Base-by-base conservation (phyloP, 2,888 invertebrate species). In the Pheosia tremula region DNA sequence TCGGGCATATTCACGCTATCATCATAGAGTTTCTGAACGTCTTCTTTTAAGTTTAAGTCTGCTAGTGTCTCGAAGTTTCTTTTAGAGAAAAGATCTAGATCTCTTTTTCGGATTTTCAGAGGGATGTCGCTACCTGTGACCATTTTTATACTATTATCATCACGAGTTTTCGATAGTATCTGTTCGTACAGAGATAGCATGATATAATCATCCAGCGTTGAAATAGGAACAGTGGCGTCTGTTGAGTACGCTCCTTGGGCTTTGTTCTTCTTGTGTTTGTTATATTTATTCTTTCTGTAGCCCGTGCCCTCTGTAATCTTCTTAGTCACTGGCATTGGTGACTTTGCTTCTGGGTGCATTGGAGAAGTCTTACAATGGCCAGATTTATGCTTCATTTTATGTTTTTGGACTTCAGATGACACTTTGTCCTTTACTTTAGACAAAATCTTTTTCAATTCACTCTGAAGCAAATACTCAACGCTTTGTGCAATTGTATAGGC, bases 101-200 rank as follows among this genome's bases (percentile, higher is more conserved):
- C 36, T 24, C 64, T 63, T 37, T 72, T 71, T 7, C 66, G 69
- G 5, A 45, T 45, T 60, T 64, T 67, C 37, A 55, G 4, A 7
- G 63, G 39, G 10, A 24, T 41, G 0, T 71, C 70, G 10, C 64
- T 66, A 5, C 81, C 83, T 36, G 81, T 65, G 0, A 84, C 62
- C 61, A 82, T 71, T 62, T 79, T 82, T 65, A 78, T 77, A 3
- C 75, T 58, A 60, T 83, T 85, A n/a, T 81, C 75, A 67, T 83
- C 76, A 7, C 83, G 80, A 38, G 81, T 74, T 75, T 87, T 89
- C 10, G 78, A 58, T 13, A 89, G 64, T 37, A 87, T 77, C 56
- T 85, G 70, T 63, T 89, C 90, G 57, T 81, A 85, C 49, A 86
- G 58, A 9, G 80, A 80, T 6, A 88, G 70, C 82, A 88, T 80